These are phyloP conservation scores for Leptinotarsa texana DNA, from an alignment of 1,140 invertebrate genomes.

Conservation along the genomic window DNA sequence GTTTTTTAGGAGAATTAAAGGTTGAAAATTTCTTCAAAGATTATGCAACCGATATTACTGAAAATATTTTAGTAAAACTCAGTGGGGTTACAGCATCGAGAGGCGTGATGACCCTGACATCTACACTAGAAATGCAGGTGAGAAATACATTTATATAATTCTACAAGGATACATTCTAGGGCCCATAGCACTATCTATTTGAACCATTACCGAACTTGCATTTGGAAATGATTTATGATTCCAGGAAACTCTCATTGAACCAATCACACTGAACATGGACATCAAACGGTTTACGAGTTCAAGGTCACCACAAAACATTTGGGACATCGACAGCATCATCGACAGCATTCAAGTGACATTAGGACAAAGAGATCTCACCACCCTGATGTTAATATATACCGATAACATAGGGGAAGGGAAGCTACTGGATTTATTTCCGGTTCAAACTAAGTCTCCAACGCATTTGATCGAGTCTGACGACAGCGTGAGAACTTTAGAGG, in stretches of 20 bases:
- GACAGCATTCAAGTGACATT: conserved; percentile 70
- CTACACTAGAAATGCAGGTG: conserved; percentile 72
- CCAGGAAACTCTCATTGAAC: conserved; percentile 77
- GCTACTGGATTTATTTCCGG: conserved; percentile 53
- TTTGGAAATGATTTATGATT: background rate
- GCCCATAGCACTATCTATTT: no score
- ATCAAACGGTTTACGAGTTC: conserved; percentile 67
- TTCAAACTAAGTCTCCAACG: conserved; percentile 38
- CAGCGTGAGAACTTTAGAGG: conserved; percentile 71
- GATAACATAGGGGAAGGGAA: conserved; percentile 60
- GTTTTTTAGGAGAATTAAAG: conserved; percentile 66
- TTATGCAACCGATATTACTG: conserved; percentile 59
- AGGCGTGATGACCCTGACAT: conserved; percentile 72
- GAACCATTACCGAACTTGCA: no score
- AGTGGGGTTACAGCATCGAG: conserved; percentile 70
- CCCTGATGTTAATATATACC: conserved; percentile 69
- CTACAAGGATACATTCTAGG: no score
- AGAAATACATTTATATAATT: background rate
- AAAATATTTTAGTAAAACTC: conserved; percentile 73
- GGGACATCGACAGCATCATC: conserved; percentile 69
- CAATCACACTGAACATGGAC: conserved; percentile 72
- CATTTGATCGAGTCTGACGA: conserved; percentile 58
- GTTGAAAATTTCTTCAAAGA: conserved; percentile 83
- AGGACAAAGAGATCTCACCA: conserved; percentile 73
- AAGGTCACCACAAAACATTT: conserved; percentile 57